Percentiles rank a stretch among this genome's conserved stretches.
Conservation (phyloP, 2,113 vertebrate species). For the Typhlomys cinereus region DNA sequence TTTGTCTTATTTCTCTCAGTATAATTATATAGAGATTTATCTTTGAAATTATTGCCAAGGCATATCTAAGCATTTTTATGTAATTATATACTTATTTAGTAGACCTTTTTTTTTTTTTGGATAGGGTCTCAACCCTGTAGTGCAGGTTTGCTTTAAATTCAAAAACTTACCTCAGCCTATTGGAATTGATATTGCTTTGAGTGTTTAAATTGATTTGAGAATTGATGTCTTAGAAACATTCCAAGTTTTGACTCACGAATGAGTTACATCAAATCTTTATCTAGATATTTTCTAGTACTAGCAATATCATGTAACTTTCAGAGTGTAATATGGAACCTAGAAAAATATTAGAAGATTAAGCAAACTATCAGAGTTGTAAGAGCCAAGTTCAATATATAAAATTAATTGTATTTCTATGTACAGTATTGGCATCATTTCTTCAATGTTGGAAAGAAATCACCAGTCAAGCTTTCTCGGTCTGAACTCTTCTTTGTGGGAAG, state of each 20-base stretch:
- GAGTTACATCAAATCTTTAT: too few relatives aligned
- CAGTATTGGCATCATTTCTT: not conserved
- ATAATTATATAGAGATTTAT: not conserved
- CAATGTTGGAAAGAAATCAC: constrained; percentile 1
- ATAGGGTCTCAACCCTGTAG: too few relatives aligned
- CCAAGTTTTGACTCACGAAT: not conserved
- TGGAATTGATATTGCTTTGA: not conserved
- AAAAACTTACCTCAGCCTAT: not conserved
- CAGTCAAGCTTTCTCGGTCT: not conserved
- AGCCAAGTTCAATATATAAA: not conserved
- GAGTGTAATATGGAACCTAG: not conserved
- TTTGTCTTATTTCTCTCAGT: not conserved
- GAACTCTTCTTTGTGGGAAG: not conserved
- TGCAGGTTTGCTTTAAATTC: not conserved
- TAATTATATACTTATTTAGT: not conserved
- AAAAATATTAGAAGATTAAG: not conserved
- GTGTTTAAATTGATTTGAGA: not conserved
- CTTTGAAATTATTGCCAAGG: not conserved
- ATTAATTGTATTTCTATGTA: not conserved
- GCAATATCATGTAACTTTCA: too few relatives aligned
- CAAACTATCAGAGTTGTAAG: not conserved
- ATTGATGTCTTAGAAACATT: not conserved
- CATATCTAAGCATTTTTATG: not conserved
- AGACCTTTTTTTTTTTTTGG: not conserved
- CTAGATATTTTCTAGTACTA: too few relatives aligned